Evolutionary conservation across 2,113 vertebrate genomes (phyloP).

Genomic region (Fulica atra): DNA sequence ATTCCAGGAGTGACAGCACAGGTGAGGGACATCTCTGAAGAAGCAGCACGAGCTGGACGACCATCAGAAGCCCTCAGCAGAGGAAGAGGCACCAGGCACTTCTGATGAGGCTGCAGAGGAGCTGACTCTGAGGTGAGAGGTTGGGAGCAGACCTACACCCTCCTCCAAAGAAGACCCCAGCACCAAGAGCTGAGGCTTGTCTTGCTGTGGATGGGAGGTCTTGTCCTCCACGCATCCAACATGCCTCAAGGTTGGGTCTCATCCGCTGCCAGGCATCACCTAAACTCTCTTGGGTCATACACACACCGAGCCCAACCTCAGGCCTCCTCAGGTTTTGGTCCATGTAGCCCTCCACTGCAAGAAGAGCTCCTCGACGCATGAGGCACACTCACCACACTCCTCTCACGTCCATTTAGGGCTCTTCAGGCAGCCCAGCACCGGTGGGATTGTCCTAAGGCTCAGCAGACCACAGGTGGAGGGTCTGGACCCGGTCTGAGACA

Average conservation of each 20-base stretch:
- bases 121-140: neutral
- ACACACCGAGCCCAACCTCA: rapidly evolving
- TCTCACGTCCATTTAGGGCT: neutral
- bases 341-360: neutral
- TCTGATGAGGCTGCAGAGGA: neutral
- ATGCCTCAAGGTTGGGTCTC: neutral
- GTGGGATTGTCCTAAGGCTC: neutral
- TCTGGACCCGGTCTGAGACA: neutral
- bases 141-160: neutral
- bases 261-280: neutral
- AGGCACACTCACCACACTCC: rapidly evolving
- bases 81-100: neutral
- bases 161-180: neutral
- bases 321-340: neutral
- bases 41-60: neutral
- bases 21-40: neutral
- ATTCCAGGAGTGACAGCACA: neutral
- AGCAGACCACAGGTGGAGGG: neutral
- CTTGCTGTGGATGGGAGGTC: neutral
- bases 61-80: neutral
- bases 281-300: neutral
- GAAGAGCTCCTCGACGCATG: neutral
- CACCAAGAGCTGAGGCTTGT: neutral
- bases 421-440: neutral
- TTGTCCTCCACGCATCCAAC: neutral